These are phyloP conservation scores for Mesembrinibis cayennensis DNA, from an alignment of 2,113 vertebrate species.

Conservation along the genomic window DNA sequence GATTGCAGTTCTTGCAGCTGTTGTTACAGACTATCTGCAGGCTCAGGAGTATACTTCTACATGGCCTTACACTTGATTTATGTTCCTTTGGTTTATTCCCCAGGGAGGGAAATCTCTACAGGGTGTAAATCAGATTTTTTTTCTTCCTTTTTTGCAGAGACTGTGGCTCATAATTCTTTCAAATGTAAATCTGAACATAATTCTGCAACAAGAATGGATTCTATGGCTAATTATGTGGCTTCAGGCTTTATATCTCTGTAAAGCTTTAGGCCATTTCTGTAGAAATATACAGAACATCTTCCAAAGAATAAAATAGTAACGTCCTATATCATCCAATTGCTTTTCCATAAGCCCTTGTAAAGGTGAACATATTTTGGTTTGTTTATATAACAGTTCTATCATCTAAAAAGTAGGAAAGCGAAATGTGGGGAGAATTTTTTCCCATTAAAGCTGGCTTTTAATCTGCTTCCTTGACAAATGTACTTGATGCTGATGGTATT, in stretches of 20 bases:
- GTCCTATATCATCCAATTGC: neutral
- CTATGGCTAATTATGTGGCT: neutral
- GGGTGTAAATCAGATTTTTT: neutral
- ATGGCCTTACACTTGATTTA: neutral
- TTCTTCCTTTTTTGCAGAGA: neutral
- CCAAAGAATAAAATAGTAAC: constrained; percentile 29
- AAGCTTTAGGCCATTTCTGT: constrained; percentile 14
- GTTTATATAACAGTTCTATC: constrained; percentile 18
- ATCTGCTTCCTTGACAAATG: constrained; percentile 57
- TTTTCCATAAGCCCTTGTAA: constrained; percentile 19
- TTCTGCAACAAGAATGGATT: constrained; percentile 14
- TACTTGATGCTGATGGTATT: constrained; percentile 47
- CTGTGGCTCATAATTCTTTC: constrained; percentile 41
- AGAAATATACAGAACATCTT: constrained; percentile 15
- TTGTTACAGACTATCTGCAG: neutral
- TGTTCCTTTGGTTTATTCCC: constrained; percentile 17
- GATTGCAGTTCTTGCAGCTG: neutral
- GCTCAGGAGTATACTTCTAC: neutral
- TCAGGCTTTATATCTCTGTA: neutral
- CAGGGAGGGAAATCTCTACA: constrained; percentile 4
- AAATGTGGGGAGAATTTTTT: constrained; percentile 16
- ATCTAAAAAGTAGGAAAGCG: neutral
- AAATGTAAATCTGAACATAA: constrained; percentile 54
- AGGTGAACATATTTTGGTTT: constrained; percentile 25
- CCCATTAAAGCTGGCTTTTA: constrained; percentile 53